These are phyloP conservation scores for Megalops atlanticus DNA, from an alignment of 2,113 vertebrate species.

Conservation along the genomic window DNA sequence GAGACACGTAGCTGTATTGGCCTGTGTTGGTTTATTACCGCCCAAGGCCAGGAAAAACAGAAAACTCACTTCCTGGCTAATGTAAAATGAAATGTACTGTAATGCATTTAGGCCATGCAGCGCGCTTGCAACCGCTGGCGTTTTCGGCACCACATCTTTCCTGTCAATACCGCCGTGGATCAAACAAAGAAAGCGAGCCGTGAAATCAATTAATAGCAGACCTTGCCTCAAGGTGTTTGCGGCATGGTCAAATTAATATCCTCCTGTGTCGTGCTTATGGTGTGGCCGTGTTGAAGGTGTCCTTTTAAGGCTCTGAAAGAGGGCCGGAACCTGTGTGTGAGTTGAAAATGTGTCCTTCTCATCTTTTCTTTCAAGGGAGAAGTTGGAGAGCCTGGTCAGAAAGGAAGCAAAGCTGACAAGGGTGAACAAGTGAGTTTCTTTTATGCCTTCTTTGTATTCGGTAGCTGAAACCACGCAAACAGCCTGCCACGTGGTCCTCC, in stretches of 20 bases:
- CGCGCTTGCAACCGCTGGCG: slow-evolving; percentile 49
- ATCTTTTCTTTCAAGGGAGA: slow-evolving; percentile 80
- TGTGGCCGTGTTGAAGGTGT: slow-evolving; percentile 48
- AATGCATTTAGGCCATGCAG: slow-evolving; percentile 51
- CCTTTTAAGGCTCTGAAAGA: slow-evolving; percentile 49
- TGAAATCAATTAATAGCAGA: slow-evolving; percentile 66
- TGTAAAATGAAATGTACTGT: slow-evolving; percentile 40
- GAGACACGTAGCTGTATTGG: not conserved
- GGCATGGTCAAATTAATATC: slow-evolving; percentile 61
- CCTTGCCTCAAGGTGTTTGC: slow-evolving; percentile 53
- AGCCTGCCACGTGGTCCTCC: too few relatives aligned
- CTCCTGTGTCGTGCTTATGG: slow-evolving; percentile 57
- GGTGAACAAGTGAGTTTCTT: slow-evolving; percentile 88
- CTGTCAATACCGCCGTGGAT: slow-evolving; percentile 59
- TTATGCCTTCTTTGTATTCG: slow-evolving; percentile 8
- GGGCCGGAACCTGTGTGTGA: slow-evolving; percentile 26
- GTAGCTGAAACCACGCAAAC: too few relatives aligned
- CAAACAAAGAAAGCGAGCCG: slow-evolving; percentile 47
- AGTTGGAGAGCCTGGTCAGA: slow-evolving; percentile 94
- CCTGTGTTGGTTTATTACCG: not conserved
- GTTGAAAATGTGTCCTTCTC: slow-evolving; percentile 47
- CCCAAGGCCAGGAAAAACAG: not conserved
- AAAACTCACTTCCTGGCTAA: slow-evolving; percentile 16
- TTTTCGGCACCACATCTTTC: slow-evolving; percentile 44
- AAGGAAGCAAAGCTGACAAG: slow-evolving; percentile 95